Base-by-base conservation (phyloP, 2,797 vertebrate species). In the Podarcis siculus region DNA sequence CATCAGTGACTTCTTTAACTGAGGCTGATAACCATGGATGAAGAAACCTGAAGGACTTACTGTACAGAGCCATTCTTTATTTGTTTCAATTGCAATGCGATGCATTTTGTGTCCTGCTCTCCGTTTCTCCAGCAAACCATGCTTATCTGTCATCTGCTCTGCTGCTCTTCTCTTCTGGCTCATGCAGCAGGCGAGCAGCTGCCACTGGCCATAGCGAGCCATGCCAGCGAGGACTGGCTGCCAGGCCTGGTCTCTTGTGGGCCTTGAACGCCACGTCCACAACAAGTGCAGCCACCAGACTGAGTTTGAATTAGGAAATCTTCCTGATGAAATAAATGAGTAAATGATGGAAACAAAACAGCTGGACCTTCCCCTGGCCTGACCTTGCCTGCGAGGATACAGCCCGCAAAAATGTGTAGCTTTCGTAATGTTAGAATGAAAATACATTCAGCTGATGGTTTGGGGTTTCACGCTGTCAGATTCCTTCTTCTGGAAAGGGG, bases 121-220 rank as follows among this genome's bases (percentile, higher is more conserved):
- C 85, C 42, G 78, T 85, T 0, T 72, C 61, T 76, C 67, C 37
- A 35, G 71, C 42, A 84, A 80, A 90, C 67, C 58, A 69, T n/a
- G 92, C 73, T 45, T 1, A 0, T 49, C 69, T 94, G 77, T 73
- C 76, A 94, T 88, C 90, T 91, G 85, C 67, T 85, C 87, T 69
- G 61, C 66, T 30, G 85, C 73, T 72, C 32, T 10, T 90, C 87
- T 86, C 45, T 10, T 90, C 87, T 94, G 93, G 92, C 93, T 88
- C 42, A 0, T 66, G 49, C 27, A 64, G 66, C 32, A 75, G 85
- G 88, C 9, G 45, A 45, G 15, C 93, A 92, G 92, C 90, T 94
- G 92, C 91, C 1, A 0, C 82, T 86, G 82, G 90, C n/a, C 0
- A 86, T 0, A 9, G 71, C 39, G 85, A 84, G 87, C 75, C 91